Conservation (phyloP, 2,888 invertebrate genomes). For the Acanthococcus lagerstroemiae region DNA sequence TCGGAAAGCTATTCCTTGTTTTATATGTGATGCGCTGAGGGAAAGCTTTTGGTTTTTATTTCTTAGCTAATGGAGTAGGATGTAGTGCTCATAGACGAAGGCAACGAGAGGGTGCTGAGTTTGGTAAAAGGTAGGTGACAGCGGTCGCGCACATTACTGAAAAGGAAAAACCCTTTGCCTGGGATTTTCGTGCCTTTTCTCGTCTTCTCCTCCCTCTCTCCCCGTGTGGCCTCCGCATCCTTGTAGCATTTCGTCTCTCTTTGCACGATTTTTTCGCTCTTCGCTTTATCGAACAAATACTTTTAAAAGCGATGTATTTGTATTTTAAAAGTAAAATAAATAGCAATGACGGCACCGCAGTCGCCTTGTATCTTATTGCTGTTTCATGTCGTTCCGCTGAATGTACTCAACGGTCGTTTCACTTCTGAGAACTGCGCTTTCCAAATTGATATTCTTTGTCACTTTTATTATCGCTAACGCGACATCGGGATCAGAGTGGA, state of each 20-base stretch:
- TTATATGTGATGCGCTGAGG: constrained; percentile 26
- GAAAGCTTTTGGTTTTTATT: constrained; percentile 28
- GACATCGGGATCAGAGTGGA: no score
- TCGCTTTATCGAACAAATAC: constrained; percentile 14
- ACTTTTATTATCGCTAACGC: no score
- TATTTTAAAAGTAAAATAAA: constrained; percentile 28
- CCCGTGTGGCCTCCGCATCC: no score
- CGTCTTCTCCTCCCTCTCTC: no score
- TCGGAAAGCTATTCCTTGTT: constrained; percentile 28
- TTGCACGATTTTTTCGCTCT: no score
- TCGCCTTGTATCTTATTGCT: constrained; percentile 15
- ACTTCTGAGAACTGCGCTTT: no score
- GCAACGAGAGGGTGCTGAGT: constrained; percentile 10
- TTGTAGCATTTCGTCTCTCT: background rate
- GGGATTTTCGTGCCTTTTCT: constrained; percentile 1
- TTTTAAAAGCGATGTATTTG: constrained; percentile 25
- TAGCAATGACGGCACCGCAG: constrained; percentile 16
- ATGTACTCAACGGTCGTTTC: no score
- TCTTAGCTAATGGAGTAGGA: constrained; percentile 26
- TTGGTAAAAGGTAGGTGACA: constrained; percentile 27
- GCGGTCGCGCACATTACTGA: constrained; percentile 26
- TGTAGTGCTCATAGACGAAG: constrained; percentile 7
- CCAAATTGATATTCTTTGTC: no score
- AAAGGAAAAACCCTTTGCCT: constrained; percentile 6
- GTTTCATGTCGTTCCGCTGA: no score